Percentiles rank a stretch among this genome's conserved stretches.
These are phyloP conservation scores for Mastigias papua DNA, from an alignment of 30 jellyfish, hydroid and myxozoan species.

Conservation along the genomic window DNA sequence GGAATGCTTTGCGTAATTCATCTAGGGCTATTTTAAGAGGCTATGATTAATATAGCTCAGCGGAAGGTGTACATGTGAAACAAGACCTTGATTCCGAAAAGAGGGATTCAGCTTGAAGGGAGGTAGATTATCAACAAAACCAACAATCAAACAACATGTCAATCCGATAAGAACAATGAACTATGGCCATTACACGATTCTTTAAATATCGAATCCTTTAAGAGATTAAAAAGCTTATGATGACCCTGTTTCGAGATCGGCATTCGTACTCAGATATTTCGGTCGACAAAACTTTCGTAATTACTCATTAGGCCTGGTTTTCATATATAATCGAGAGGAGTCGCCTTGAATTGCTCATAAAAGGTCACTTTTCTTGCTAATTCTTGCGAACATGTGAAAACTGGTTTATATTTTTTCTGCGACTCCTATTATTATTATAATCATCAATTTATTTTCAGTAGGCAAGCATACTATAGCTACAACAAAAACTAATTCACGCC, in stretches of 20 bases:
- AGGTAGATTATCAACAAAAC: slow-evolving; percentile 12
- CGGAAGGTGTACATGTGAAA: neutral
- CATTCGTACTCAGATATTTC: neutral
- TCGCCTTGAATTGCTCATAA: too few species aligned
- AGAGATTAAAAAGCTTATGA: neutral
- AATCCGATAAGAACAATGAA: neutral
- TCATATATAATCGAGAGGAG: too few species aligned
- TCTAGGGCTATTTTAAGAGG: neutral
- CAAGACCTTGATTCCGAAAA: neutral
- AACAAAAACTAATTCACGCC: too few species aligned
- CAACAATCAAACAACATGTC: neutral
- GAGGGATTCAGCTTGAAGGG: slow-evolving; percentile 1
- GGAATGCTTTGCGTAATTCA: neutral
- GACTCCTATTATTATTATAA: too few species aligned
- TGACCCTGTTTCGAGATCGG: neutral
- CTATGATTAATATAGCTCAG: neutral
- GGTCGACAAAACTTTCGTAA: neutral
- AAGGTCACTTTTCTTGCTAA: too few species aligned
- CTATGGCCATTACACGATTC: neutral
- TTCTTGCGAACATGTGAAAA: too few species aligned
- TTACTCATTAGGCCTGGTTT: too few species aligned
- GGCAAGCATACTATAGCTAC: too few species aligned
- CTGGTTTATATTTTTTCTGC: too few species aligned
- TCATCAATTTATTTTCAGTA: too few species aligned
- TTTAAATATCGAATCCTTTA: neutral